Evolutionary conservation across 1,140 invertebrate species (phyloP), one percentile per base, ranked within the genome.

Genomic region (Stegodyphus mimosarum): DNA sequence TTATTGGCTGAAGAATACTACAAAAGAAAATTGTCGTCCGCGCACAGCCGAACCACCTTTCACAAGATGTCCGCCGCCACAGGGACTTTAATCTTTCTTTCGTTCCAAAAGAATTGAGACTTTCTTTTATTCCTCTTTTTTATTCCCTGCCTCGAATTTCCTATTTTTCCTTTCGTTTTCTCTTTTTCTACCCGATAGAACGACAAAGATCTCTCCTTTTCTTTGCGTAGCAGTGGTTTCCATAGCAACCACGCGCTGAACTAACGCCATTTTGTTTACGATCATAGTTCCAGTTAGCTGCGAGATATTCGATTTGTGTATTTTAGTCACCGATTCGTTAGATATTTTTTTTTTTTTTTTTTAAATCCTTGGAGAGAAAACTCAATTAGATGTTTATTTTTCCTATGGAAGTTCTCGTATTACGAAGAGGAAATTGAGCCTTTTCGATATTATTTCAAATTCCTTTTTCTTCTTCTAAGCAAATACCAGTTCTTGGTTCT

Each of bases 31-130:
- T 73, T 50, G 6, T 75, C 33, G 69, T 50, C 69, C 49, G 33
- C 10, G 13, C 13, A 10, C 7, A 71, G 50, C 33, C 13, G 18
- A 71, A 10, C 18, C 52, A 50, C 78, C 67, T 55, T 72, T 81
- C 55, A 13, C 69, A 72, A 72, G 18, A 81, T 80, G 66, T 55
- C 66, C 49, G 17, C 64, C 49, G 60, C 76, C 76, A 78, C 53
- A 17, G 78, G 78, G 52, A 72, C 15, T 81, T 81, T 72, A 72
- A 72, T 81, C 78, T 72, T 72, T 64, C 67, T 50, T 50, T 72
- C 70, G 64, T 51, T 72, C 49, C 69, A 60, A 48, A 48, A 17
- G 18, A 55, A 81, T 81, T 72, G 78, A 63, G 78, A 81, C 78
- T 72, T 81, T 71, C 63, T 51, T 18, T 52, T 17, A 15, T 49